A percentile compares a stretch with the other conserved stretches of the same genome.
Conservation (phyloP, 1,140 invertebrate species). For the Gerris buenoi region DNA sequence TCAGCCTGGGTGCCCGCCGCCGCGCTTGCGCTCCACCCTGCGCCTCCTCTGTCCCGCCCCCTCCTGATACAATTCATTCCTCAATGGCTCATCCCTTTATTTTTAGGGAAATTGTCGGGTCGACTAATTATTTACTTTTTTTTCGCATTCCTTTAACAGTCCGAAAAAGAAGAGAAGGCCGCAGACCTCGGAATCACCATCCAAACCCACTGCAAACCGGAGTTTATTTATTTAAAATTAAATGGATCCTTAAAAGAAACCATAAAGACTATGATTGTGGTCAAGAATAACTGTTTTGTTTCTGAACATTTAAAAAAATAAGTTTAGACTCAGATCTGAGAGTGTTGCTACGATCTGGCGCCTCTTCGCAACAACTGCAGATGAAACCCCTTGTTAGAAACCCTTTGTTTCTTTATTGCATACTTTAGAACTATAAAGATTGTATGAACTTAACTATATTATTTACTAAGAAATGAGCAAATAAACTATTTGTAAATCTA, state of each 20-base stretch:
- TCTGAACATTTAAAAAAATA: neutral
- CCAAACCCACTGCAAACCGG: neutral
- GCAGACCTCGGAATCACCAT: neutral
- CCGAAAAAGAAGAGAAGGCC: neutral
- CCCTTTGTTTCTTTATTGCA: no score
- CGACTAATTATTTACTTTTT: neutral
- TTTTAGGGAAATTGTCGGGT: neutral
- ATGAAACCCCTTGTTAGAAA: no score
- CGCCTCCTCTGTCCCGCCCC: neutral
- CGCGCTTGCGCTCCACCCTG: neutral
- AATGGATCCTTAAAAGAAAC: neutral
- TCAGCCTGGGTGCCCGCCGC: neutral
- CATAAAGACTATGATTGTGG: neutral
- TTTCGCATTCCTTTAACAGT: neutral
- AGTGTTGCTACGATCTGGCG: no score
- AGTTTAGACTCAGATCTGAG: neutral
- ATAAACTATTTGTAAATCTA: no score
- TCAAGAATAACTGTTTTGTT: neutral
- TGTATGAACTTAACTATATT: no score
- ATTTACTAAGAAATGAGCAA: no score
- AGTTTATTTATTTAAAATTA: neutral
- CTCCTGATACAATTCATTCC: no score
- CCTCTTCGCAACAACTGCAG: no score
- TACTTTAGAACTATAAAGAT: no score
- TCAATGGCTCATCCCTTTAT: neutral